Evolutionary conservation across 2,113 vertebrate species (phyloP), one percentile per base, ranked within the genome.

Genomic region (Caranx ignobilis): DNA sequence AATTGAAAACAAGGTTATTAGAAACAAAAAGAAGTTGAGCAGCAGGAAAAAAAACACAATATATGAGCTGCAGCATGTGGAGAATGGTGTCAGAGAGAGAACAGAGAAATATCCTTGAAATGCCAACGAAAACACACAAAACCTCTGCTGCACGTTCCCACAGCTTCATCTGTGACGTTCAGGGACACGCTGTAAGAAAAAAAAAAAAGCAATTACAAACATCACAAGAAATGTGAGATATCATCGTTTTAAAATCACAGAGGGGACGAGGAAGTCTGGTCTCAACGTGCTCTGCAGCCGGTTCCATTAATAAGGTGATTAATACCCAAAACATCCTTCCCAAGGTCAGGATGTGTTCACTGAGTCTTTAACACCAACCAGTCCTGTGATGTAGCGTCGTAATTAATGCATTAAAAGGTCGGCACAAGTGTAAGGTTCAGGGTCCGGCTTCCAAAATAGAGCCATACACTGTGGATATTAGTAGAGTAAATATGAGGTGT

Each of bases 191-290:
- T 37, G 10, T 18, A 19, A 69, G 11, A 50, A 19, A 18, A 19
- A 50, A 19, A 19, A 69, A 80, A 90, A 89, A 75, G 60, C 54
- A 83, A 88, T 88, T 87, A 85, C 74, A 84, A 82, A 83, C 88
- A 86, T 88, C 82, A 75, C 13, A 85, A 64, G 57, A 85, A 74
- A 50, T 60, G 68, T 77, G 71, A 89, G 84, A 91, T 85, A 81
- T 59, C 34, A 84, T 86, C 55, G 5, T 71, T 72, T 79, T 32
- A 54, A 74, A 76, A 79, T 73, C 82, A 67, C 73, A 81, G 71
- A 62, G 59, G 69, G 59, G n/a, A 59, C 45, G 16, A 57, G 52
- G 45, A 80, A 60, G 79, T 71, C 75, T 62, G 21, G 69, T 69
- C 50, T 74, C 59, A 39, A 41, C 37, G 34, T 60, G 78, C 60